Evolutionary conservation across 1,140 invertebrate genomes (phyloP), one percentile per base, ranked within the genome.

Genomic region (Hylaeus anthracinus): DNA sequence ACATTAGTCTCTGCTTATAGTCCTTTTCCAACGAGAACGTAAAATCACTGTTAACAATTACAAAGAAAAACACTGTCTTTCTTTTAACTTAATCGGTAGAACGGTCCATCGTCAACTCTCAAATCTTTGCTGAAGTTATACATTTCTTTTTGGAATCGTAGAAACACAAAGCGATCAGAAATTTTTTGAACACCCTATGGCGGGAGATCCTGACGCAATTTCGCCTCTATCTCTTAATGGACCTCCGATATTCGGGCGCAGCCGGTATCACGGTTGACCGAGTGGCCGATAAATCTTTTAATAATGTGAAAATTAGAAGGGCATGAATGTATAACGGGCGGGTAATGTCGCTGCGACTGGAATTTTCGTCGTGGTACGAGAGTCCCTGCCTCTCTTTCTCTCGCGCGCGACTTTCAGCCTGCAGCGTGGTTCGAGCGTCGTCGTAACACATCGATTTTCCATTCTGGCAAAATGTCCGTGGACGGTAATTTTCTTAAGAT

Each of bases 401-500:
- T 6, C 1, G 45, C 43, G 15, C 51, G 14, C 51, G 39, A 37
- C 43, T 66, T 55, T 15, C 48, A 53, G 53, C 70, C 48, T 64
- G 70, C 65, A 72, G 41, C 43, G 67, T 12, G 48, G 56, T 75
- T 77, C 58, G 55, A 79, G 84, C 85, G 64, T 76, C 71, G 58
- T 66, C 77, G 64, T 81, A 79, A 84, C 81, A 85, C 72, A 90
- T 90, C 87, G 88, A 90, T 88, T 88, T 88, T 85, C 81, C 80
- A 87, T 82, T 88, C 84, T 83, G 76, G 85, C 84, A 84, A 76
- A 87, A 82, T 77, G 79, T 86, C 65, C 83, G 64, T 80, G 58
- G 51, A 82, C 84, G 84, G 80, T 87, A 88, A 87, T 86, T 86
- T 88, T 88, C 87, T 82, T 76, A 74, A 86, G 74, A 88, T 88